Conservation (phyloP, 2,113 vertebrate genomes). For the Zingel zingel region DNA sequence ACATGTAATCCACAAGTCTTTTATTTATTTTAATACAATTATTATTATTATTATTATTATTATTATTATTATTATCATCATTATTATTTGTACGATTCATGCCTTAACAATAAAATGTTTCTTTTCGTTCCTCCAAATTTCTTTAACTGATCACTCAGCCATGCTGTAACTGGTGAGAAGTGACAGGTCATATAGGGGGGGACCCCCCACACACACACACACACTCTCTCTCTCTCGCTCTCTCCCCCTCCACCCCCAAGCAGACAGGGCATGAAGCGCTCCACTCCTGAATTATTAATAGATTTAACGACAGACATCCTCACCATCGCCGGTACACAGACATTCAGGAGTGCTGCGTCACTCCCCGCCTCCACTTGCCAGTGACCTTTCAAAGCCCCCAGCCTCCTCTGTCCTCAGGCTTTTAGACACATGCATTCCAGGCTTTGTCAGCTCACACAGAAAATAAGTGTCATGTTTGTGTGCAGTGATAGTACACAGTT, state of each 20-base stretch:
- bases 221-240: not conserved
- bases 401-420: not conserved
- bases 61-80: too few species aligned
- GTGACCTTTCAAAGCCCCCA: constrained; percentile 53
- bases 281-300: constrained; percentile 70
- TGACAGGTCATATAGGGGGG: not conserved
- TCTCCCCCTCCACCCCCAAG: not conserved
- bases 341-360: constrained; percentile 38
- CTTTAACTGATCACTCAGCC: not conserved
- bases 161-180: not conserved
- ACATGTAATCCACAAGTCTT: not conserved
- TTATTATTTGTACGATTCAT: not conserved
- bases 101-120: not conserved
- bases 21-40: not conserved
- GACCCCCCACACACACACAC: too few species aligned
- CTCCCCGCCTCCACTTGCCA: not conserved
- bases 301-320: constrained; percentile 24
- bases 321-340: not conserved
- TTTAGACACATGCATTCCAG: not conserved
- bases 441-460: not conserved
- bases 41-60: too few species aligned
- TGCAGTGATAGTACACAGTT: not conserved
- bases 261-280: not conserved
- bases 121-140: not conserved
- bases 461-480: not conserved